phyloP scores from a whole-genome alignment of 2,113 vertebrate species.

The Acanthochromis polyacanthus region DNA sequence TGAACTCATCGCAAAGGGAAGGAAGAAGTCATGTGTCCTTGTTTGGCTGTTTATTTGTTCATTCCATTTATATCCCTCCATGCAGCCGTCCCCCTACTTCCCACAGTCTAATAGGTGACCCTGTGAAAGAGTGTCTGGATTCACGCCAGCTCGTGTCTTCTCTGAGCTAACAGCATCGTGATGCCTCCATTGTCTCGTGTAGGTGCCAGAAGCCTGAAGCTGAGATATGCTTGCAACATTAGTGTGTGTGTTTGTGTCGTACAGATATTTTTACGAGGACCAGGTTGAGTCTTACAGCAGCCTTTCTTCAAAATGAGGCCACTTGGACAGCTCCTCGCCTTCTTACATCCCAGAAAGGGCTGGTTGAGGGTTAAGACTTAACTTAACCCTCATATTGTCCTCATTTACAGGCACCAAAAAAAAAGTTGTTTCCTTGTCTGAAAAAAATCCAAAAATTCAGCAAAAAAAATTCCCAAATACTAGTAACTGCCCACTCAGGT shows the following conservation, averaged over 20 bases:
- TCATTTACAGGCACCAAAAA: no score
- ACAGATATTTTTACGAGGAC: no score
- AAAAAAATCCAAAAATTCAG: no score
- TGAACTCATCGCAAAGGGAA: conserved; percentile 45
- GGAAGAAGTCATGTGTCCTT: conserved; percentile 35
- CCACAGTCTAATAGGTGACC: conserved; percentile 56
- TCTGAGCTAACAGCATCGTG: conserved; percentile 19
- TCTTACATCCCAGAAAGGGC: no score
- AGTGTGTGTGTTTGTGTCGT: not conserved
- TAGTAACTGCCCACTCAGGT: no score
- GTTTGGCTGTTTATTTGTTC: conserved; percentile 54
- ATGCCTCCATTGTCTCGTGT: conserved; percentile 37
- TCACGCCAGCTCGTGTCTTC: conserved; percentile 33
- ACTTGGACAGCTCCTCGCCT: no score
- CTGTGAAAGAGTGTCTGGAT: conserved; percentile 38
- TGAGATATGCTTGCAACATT: conserved; percentile 14
- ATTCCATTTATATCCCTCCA: conserved; percentile 56
- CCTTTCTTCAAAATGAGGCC: no score
- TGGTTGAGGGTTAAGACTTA: no score
- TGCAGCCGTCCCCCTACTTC: conserved; percentile 34
- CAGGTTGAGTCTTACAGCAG: no score
- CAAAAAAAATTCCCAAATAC: no score
- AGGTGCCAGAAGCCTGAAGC: conserved; percentile 33
- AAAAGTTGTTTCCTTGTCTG: no score
- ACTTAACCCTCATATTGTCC: no score